Percentiles rank a stretch among this genome's conserved stretches.
Evolutionary conservation across 2,888 invertebrate genomes (phyloP).

Genomic region (Sphaerophoria taeniata): DNA sequence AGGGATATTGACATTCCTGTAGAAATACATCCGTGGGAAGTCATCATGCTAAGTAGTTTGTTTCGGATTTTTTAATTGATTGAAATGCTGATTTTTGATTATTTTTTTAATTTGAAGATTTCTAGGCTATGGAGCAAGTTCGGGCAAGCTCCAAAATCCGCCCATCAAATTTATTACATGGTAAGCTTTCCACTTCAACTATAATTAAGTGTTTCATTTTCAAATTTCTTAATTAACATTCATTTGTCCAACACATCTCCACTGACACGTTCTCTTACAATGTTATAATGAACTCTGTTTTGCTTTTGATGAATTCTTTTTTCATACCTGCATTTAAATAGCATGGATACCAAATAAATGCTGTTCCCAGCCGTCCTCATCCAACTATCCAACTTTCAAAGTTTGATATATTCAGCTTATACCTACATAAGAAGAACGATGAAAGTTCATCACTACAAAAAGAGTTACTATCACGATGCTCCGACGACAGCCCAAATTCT

Average conservation of each 20-base stretch:
- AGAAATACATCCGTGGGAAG: too few relatives aligned
- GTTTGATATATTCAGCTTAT: neutral
- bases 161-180: constrained; percentile 40
- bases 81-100: too few relatives aligned
- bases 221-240: constrained; percentile 49
- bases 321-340: neutral
- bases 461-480: neutral
- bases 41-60: too few relatives aligned
- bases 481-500: constrained; percentile 35
- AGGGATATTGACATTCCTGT: too few relatives aligned
- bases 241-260: constrained; percentile 52
- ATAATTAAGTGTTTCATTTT: constrained; percentile 58
- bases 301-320: constrained; percentile 32
- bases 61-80: too few relatives aligned
- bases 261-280: neutral
- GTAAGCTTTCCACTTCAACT: constrained; percentile 52
- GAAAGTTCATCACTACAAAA: constrained; percentile 25
- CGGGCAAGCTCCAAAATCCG: constrained; percentile 1
- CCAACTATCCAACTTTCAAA: neutral
- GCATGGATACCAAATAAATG: too few relatives aligned
- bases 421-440: neutral
- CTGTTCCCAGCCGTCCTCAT: neutral
- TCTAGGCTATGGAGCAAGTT: too few relatives aligned
- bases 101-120: too few relatives aligned
- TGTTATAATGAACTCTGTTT: constrained; percentile 30